These are phyloP conservation scores for Hiodon tergisus DNA, from an alignment of 2,113 vertebrate species.

Conservation along the genomic window DNA sequence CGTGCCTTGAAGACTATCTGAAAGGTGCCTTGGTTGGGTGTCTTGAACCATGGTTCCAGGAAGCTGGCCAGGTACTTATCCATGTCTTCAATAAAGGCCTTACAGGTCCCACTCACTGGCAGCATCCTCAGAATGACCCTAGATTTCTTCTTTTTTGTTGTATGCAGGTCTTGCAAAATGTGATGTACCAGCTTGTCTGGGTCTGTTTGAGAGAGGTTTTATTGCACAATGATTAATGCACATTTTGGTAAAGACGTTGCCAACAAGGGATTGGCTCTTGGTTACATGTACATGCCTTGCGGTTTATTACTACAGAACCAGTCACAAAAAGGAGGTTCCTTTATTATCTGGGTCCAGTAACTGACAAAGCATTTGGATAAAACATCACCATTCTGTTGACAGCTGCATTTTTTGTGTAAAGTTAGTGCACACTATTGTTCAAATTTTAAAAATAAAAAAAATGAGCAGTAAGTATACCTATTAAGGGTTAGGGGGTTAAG, in stretches of 20 bases:
- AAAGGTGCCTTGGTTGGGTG: constrained; percentile 78
- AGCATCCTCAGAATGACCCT: constrained; percentile 89
- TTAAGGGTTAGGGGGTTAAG: background rate
- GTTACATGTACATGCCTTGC: background rate
- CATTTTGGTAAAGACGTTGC: background rate
- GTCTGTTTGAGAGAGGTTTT: constrained; percentile 56
- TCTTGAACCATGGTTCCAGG: constrained; percentile 90
- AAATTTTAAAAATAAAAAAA: too few species aligned
- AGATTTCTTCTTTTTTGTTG: constrained; percentile 86
- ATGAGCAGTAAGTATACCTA: too few species aligned
- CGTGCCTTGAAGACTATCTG: constrained; percentile 91
- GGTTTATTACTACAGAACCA: too few species aligned
- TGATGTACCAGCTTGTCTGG: constrained; percentile 85
- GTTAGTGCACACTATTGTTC: too few species aligned
- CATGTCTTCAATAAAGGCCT: constrained; percentile 88
- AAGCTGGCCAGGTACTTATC: constrained; percentile 78
- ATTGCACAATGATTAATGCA: constrained; percentile 8
- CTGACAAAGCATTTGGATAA: too few species aligned
- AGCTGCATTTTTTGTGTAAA: too few species aligned
- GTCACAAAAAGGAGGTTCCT: too few species aligned
- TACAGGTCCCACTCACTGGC: constrained; percentile 86
- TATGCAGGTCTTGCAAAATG: constrained; percentile 82
- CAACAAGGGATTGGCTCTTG: background rate
- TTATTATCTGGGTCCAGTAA: too few species aligned
- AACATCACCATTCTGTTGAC: too few species aligned